Base-by-base conservation (phyloP, 2,113 vertebrate genomes). In the Cyrtonyx montezumae region DNA sequence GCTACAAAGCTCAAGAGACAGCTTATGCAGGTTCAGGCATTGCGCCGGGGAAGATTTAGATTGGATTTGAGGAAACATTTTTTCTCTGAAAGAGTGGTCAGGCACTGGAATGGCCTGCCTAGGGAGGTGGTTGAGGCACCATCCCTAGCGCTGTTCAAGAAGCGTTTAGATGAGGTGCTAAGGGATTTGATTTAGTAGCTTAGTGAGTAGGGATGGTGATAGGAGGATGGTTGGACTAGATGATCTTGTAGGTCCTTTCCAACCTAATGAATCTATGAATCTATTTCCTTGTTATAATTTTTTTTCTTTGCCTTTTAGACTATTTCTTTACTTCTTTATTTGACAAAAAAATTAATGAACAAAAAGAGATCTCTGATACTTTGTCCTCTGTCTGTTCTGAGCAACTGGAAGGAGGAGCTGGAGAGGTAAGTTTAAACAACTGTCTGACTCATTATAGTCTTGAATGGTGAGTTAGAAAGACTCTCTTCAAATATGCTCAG, bases 331-430 rank as follows among this genome's bases (percentile, higher is more conserved):
- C 96, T 99, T 96, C 82, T 99, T 75, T 98, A 98, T 91, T 94
- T 98, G 93, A 93, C 85, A 8, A 98, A 98, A 94, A 97, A 95
- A 74, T 63, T 98, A 20, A 86, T 82, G 4, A 94, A 93, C 28
- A 97, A 97, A 48, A 98, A 98, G 62, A 98, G 96, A 1, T 99
- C 99, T 95, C 95, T 99, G 96, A 97, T 99, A 73, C 97, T 99
- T 89, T 98, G 98, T 84, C 99, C 99, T 14, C 97, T 99, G 32
- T 99, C 99, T 1, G 97, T 99, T 90, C 78, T 99, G 97, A 98
- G 97, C 84, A 99, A 99, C 97, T 99, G 99, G 99, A 98, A 97
- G 84, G 98, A 97, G 58, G 99, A 99, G 93, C 59, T 99, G 89
- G 96, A 98, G 80, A 93, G 98, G 98, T 99, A 91, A 96, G 95